phyloP scores from a whole-genome alignment of 2,113 vertebrate genomes.

The Guaruba guarouba region DNA sequence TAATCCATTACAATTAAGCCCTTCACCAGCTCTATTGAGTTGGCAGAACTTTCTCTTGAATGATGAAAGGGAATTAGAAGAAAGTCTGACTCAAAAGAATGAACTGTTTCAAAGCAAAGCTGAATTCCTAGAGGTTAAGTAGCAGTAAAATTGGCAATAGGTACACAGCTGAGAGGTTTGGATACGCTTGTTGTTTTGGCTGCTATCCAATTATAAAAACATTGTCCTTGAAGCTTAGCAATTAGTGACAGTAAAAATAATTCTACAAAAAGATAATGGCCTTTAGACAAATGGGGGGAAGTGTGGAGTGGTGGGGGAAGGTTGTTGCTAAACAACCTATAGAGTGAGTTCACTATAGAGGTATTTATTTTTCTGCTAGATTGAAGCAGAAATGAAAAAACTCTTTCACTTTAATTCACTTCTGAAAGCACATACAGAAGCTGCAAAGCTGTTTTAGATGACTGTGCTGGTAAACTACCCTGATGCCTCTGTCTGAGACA shows the following conservation, averaged over 20 bases:
- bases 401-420: not conserved
- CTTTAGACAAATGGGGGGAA: not conserved
- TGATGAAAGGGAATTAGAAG: constrained; percentile 28
- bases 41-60: not conserved
- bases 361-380: not conserved
- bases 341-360: not conserved
- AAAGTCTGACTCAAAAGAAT: constrained; percentile 24
- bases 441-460: not conserved
- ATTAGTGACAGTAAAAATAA: not conserved
- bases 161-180: not conserved
- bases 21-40: not conserved
- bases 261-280: not conserved
- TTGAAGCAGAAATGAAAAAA: not conserved
- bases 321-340: not conserved
- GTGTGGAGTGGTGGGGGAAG: not conserved
- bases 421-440: not conserved
- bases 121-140: constrained; percentile 18
- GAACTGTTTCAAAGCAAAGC: constrained; percentile 47
- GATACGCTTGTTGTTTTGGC: not conserved
- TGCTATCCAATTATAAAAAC: not conserved
- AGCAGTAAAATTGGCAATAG: constrained; percentile 28
- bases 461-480: not conserved
- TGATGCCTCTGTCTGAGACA: not conserved
- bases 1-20: constrained; percentile 11
- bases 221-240: not conserved